Base-by-base conservation (phyloP, 2,113 vertebrate genomes). In the Engraulis encrasicolus region DNA sequence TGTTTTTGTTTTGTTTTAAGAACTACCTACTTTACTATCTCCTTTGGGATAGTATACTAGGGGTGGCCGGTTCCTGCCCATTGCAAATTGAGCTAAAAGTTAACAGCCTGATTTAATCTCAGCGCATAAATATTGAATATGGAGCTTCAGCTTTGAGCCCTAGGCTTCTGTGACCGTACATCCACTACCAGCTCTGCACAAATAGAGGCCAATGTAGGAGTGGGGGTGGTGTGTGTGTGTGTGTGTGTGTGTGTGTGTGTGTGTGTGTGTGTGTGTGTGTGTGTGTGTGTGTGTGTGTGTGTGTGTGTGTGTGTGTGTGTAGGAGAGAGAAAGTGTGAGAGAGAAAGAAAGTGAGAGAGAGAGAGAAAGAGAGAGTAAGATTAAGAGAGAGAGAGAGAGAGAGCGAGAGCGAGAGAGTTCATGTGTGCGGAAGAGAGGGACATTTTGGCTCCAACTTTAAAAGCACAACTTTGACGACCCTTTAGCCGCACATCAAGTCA, bases 401-500 rank as follows among this genome's bases (percentile, higher is more conserved):
- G n/a, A n/a, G n/a, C n/a, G n/a, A n/a, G n/a, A n/a, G n/a, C n/a
- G n/a, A n/a, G n/a, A n/a, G n/a, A n/a, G n/a, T n/a, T n/a, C n/a
- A n/a, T n/a, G n/a, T n/a, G n/a, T n/a, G n/a, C n/a, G n/a, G n/a
- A n/a, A n/a, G n/a, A 49, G 78, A 77, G 54, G 84, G 84, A 78
- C 81, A 49, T 79, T 71, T 40, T 48, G 31, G 50, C 83, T 54
- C 17, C 61, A 81, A 82, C 66, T 86, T 86, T 78, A 23, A 50
- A 84, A 54, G n/a, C 37, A 15, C 78, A 58, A 86, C 66, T 83
- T 66, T 38, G 15, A 78, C 50, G 71, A 86, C 82, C 85, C 79
- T 61, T 50, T n/a, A 79, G 11, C 37, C 11, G 50, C 38, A 80
- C 78, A 71, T 77, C 45, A 74, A 37, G 50, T 23, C 50, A 19